phyloP scores from a whole-genome alignment of 2,113 vertebrate species.

The Australoheros scitulus region DNA sequence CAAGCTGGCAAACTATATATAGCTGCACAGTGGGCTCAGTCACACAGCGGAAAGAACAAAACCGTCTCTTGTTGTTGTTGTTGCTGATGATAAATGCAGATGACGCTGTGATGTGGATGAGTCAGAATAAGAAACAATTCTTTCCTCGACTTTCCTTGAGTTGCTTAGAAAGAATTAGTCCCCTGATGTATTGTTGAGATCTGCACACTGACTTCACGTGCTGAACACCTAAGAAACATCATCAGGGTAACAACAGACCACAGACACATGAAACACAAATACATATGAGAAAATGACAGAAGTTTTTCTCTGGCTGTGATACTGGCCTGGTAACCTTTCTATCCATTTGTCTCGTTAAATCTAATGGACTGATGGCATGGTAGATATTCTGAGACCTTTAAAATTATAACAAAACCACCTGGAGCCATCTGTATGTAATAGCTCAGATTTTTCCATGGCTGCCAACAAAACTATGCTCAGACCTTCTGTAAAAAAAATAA shows the following conservation, averaged over 20 bases:
- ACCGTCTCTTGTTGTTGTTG: slow-evolving; percentile 10
- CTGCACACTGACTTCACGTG: neutral
- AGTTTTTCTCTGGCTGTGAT: neutral
- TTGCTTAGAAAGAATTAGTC: neutral
- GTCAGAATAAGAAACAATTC: neutral
- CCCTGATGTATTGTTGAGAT: neutral
- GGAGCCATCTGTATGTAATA: neutral
- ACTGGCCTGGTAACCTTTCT: neutral
- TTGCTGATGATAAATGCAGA: slow-evolving; percentile 29
- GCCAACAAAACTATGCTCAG: neutral
- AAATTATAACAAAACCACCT: neutral
- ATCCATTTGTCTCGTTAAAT: neutral
- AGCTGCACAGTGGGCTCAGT: slow-evolving; percentile 46
- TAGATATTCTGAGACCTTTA: neutral
- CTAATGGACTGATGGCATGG: neutral
- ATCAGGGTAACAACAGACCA: neutral
- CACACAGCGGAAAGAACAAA: slow-evolving; percentile 40
- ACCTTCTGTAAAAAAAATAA: neutral
- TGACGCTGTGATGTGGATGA: slow-evolving; percentile 23
- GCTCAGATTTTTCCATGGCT: neutral
- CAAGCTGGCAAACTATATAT: slow-evolving; percentile 63
- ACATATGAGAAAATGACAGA: neutral
- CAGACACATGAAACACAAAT: neutral
- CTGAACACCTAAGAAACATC: neutral
- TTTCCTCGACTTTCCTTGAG: slow-evolving; percentile 10